Evolutionary conservation across 2,113 vertebrate species (phyloP), one percentile per base, ranked within the genome.

Genomic region (Junco hyemalis): DNA sequence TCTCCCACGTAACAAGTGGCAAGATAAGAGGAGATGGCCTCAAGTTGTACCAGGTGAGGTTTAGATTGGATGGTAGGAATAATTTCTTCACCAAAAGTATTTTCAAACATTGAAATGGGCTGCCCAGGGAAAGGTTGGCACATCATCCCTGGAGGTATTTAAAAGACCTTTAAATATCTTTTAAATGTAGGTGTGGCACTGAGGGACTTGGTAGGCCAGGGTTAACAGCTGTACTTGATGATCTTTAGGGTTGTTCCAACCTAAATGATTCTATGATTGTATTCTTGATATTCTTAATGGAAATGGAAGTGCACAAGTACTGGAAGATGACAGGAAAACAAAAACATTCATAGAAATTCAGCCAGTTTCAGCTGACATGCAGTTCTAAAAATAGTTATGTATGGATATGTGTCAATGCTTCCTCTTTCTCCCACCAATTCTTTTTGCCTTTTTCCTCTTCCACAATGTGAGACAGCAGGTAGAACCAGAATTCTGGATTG

Each of bases 221-320:
- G 20, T 79, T 68, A 16, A 54, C 0, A 2, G 25, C 4, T 76
- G 29, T n/a, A 38, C 35, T 63, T 0, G 0, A 29, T 76, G 44
- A 63, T 5, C n/a, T 44, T 65, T 35, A 29, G 4, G 44, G 18
- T 48, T 1, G 0, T 71, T 76, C 22, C 35, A 71, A 18, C 12
- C 12, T n/a, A 56, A 35, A 31, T 9, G 10, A 54, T 66, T 56
- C 24, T 36, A 1, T 85, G 11, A 79, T 63, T 72, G 6, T 63
- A 2, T 56, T 84, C 8, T 60, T 71, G 6, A 47, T 74, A 22
- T 38, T 93, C 36, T 56, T 54, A 47, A 48, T 48, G 51, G 60
- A 92, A 86, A 66, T 63, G 12, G 28, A 84, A 92, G 8, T 11
- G 12, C 25, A 70, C 2, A 71, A 36, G 29, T 53, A 63, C 11